Conservation (phyloP, 2,888 invertebrate species). For the Gonocerus acuteangulatus region DNA sequence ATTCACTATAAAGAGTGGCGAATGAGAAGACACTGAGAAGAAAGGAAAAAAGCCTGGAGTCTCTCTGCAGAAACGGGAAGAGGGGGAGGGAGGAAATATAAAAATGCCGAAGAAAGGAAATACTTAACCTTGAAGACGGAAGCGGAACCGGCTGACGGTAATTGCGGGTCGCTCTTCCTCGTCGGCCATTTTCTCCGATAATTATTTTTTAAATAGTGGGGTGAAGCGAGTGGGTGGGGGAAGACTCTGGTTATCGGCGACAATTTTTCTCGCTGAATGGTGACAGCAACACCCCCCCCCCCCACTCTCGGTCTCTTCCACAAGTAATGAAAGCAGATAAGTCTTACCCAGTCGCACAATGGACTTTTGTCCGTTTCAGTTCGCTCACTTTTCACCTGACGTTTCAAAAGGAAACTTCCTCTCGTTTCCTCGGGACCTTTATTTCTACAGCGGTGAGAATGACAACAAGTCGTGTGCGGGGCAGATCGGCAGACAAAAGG, state of each 20-base stretch:
- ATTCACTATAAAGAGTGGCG: background rate
- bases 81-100: slow-evolving; percentile 14
- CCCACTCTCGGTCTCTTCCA: background rate
- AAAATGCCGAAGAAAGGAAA: slow-evolving; percentile 28
- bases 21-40: background rate
- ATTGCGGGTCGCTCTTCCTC: slow-evolving; percentile 1
- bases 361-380: slow-evolving; percentile 5
- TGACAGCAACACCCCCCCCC: too few species aligned
- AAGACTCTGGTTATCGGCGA: slow-evolving; percentile 27
- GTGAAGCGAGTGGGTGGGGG: slow-evolving; percentile 36
- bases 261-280: slow-evolving; percentile 4
- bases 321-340: slow-evolving; percentile 13
- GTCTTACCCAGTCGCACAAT: slow-evolving; percentile 14
- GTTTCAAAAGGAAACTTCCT: slow-evolving; percentile 23
- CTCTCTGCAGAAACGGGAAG: background rate
- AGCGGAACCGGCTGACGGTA: slow-evolving; percentile 20
- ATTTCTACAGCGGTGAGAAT: background rate
- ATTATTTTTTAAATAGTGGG: slow-evolving; percentile 27
- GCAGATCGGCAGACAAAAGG: slow-evolving; percentile 5
- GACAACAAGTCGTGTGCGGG: background rate
- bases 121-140: slow-evolving; percentile 24
- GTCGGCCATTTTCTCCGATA: slow-evolving; percentile 24
- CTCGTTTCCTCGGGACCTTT: slow-evolving; percentile 10
- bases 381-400: slow-evolving; percentile 5
- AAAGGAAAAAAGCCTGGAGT: background rate